A percentile compares a stretch with the other conserved stretches of the same genome.
Evolutionary conservation across 2,888 invertebrate genomes (phyloP).

Genomic region (Vesta saturnalis): DNA sequence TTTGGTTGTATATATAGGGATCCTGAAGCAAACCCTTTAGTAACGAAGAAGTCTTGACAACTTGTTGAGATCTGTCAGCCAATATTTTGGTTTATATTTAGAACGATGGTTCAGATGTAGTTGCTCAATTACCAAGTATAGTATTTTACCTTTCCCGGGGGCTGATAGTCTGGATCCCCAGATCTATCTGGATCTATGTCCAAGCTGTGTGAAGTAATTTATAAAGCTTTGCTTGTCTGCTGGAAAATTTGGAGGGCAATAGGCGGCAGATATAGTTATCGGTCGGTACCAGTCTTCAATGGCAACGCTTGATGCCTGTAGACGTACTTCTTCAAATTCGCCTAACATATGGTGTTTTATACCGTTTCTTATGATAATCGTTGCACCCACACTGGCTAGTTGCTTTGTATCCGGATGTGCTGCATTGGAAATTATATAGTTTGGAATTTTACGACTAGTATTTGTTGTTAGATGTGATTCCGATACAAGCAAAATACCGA

Average conservation of each 20-base stretch:
- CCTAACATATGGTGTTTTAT: no score
- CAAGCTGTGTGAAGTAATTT: background rate
- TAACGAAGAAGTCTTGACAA: slow-evolving; percentile 4
- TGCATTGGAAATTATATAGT: slow-evolving; percentile 31
- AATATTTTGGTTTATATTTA: background rate
- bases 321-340: no score
- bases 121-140: background rate
- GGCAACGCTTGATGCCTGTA: no score
- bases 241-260: background rate
- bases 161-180: slow-evolving; percentile 9
- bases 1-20: no score
- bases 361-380: no score
- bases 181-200: background rate
- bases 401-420: slow-evolving; percentile 26
- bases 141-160: slow-evolving; percentile 8
- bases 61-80: background rate
- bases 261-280: no score
- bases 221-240: slow-evolving; percentile 1
- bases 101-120: background rate
- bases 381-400: slow-evolving; percentile 31
- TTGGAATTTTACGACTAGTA: slow-evolving; percentile 31
- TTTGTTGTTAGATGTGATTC: slow-evolving; percentile 36
- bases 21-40: slow-evolving; percentile 7
- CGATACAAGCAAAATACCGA: slow-evolving; percentile 34
- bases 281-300: no score